Evolutionary conservation across 2,888 invertebrate species (phyloP), one percentile per base, ranked within the genome.

Genomic region (Lycophotia porphyrea): DNA sequence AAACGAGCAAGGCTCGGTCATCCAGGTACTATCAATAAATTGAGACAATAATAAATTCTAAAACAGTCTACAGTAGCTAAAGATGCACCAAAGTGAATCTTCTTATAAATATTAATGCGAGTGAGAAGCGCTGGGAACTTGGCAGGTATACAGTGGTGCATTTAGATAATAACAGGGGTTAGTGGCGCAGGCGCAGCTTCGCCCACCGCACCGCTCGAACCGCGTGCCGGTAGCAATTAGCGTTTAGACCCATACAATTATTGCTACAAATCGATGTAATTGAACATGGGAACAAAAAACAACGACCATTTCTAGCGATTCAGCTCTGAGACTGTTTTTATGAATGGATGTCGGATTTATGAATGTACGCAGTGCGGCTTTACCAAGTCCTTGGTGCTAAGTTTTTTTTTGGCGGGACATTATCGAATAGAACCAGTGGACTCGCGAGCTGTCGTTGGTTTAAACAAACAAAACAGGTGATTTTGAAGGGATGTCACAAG

Each of bases 221-320:
- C 89, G 88, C 90, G 89, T 88, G 90, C 92, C 93, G 90, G 93
- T 93, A 94, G 94, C 93, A 88, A 93, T 93, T 93, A 93, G 89
- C 92, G 92, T 93, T 93, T 93, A 93, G 87, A 88, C 86, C 90
- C 84, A 90, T 90, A 92, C 91, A 90, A 93, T 92, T 90, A 91
- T 89, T 90, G 81, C 88, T 88, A 87, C 88, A 89, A 89, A 88
- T 88, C 89, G 85, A 87, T 88, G 85, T 82, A 85, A 88, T 87
- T 87, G 80, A 84, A 86, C 84, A 78, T 74, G 80, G 70, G 71
- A 81, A 85, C 83, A 85, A 82, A 84, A 83, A 84, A 84, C 61
- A 72, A 79, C 86, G 70, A 74, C 75, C 83, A 78, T 80, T 80
- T 75, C 84, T 79, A 74, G 71, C 71, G 65, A 80, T 74, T 78